Percentiles rank a stretch among this genome's conserved stretches.
phyloP scores from a whole-genome alignment of 2,888 invertebrate genomes.

The Ennomos erosarius region DNA sequence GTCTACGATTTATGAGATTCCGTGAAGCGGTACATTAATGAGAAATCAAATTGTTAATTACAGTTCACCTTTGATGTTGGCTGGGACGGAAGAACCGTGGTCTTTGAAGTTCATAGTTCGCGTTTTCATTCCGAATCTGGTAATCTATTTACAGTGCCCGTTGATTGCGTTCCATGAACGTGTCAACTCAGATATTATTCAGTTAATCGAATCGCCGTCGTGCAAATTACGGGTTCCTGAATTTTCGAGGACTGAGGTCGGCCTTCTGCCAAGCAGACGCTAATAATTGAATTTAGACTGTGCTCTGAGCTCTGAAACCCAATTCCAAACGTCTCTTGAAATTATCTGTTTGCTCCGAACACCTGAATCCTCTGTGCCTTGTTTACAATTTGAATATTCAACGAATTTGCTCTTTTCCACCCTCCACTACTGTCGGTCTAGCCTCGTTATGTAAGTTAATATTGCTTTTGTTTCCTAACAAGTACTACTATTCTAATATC shows the following conservation, averaged over 20 bases:
- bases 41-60: constrained; percentile 43
- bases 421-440: constrained; percentile 13
- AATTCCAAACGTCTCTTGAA: constrained; percentile 45
- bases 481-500: too few relatives aligned
- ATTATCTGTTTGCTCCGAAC: constrained; percentile 53
- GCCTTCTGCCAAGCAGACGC: constrained; percentile 49
- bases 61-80: constrained; percentile 49
- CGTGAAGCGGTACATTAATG: constrained; percentile 31
- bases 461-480: constrained; percentile 16
- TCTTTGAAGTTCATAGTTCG: constrained; percentile 47
- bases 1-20: constrained; percentile 26
- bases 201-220: constrained; percentile 54
- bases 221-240: constrained; percentile 40
- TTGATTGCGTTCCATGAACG: constrained; percentile 48
- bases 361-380: constrained; percentile 40
- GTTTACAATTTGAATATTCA: constrained; percentile 41
- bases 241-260: constrained; percentile 42
- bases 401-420: constrained; percentile 28
- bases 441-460: constrained; percentile 20
- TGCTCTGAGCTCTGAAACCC: constrained; percentile 45
- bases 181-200: constrained; percentile 53
- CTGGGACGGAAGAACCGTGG: constrained; percentile 40
- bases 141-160: constrained; percentile 42
- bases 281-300: constrained; percentile 57
- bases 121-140: constrained; percentile 38